Conservation (phyloP, 2,113 vertebrate genomes). For the Platanista minor region DNA sequence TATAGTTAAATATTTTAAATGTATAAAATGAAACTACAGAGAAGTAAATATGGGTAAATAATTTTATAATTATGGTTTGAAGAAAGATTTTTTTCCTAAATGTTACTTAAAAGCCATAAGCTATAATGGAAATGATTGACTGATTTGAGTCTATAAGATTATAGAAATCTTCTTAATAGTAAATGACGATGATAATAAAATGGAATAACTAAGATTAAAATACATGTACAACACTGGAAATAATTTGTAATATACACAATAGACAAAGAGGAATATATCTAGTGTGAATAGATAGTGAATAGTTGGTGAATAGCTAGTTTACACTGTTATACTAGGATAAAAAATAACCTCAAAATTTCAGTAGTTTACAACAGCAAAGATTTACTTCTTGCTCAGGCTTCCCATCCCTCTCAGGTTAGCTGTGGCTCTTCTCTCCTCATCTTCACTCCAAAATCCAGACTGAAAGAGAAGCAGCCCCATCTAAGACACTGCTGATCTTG, state of each 20-base stretch:
- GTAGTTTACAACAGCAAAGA: not conserved
- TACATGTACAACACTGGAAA: not conserved
- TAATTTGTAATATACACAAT: not conserved
- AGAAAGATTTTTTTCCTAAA: not conserved
- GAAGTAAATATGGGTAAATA: not conserved
- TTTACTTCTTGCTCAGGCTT: not conserved
- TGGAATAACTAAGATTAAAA: not conserved
- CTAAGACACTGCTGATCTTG: not conserved
- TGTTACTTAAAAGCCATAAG: not conserved
- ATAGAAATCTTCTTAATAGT: not conserved
- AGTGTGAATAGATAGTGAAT: too few relatives aligned
- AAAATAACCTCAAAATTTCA: not conserved
- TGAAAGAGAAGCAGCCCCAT: not conserved
- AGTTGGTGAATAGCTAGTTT: not conserved
- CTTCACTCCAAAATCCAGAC: not conserved
- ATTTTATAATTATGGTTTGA: not conserved
- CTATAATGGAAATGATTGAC: not conserved
- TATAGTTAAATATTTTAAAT: not conserved
- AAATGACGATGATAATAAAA: not conserved
- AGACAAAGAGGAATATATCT: not conserved
- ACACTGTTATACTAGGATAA: not conserved
- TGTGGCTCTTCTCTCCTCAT: not conserved
- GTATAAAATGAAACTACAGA: not conserved
- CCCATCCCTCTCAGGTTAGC: not conserved
- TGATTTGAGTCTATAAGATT: not conserved